Evolutionary conservation across 2,797 vertebrate species (phyloP).

Genomic region (Anomalospiza imberbis): DNA sequence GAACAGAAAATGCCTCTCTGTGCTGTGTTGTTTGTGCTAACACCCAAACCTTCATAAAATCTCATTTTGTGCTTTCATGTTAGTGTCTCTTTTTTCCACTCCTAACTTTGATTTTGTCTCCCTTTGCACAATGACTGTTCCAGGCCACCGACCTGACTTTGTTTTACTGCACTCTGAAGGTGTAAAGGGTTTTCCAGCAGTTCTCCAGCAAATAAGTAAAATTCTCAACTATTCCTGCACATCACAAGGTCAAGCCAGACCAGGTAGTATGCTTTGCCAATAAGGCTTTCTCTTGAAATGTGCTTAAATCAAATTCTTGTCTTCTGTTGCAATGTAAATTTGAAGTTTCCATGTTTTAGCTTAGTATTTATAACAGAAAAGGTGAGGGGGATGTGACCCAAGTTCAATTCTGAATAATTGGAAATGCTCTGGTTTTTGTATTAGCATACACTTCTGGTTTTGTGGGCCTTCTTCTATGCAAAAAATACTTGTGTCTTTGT

Average conservation of each 20-base stretch:
- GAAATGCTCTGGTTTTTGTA: not conserved
- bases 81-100: not conserved
- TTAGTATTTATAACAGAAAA: not conserved
- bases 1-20: not conserved
- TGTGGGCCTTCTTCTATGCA: not conserved
- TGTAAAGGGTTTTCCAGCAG: constrained; percentile 85
- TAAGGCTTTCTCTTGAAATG: not conserved
- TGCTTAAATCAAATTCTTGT: not conserved
- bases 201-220: constrained; percentile 91
- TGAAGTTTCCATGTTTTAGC: not conserved
- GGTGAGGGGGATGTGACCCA: accelerated
- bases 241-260: constrained; percentile 62
- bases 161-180: constrained; percentile 73
- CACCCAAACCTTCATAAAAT: not conserved
- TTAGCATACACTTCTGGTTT: not conserved
- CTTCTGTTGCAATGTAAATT: not conserved
- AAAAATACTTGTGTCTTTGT: not conserved
- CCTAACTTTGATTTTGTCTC: not conserved
- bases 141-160: constrained; percentile 80
- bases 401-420: not conserved
- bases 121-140: not conserved
- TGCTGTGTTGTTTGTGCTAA: not conserved
- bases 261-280: constrained; percentile 52
- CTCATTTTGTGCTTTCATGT: not conserved
- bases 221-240: constrained; percentile 82